Base-by-base conservation (phyloP, 2,113 vertebrate species). In the Chamaetylas fuelleborni region DNA sequence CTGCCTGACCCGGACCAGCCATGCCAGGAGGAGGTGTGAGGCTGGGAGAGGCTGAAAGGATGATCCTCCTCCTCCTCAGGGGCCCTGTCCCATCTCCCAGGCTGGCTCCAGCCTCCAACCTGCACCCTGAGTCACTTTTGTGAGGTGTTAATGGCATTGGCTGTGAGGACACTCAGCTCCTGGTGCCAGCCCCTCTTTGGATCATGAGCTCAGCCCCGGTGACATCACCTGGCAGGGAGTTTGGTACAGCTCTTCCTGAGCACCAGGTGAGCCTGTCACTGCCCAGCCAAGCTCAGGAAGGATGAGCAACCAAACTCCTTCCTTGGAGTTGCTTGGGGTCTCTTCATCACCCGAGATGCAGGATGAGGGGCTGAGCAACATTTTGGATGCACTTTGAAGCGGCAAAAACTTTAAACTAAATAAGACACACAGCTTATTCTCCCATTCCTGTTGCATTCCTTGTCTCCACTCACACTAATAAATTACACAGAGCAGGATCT, bases 191-290 rank as follows among this genome's bases (percentile, higher is more conserved):
- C 77, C 72, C 36, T 84, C 73, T 96, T 95, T 91, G 73, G 81
- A 82, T 87, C 69, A 54, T 84, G 15, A 93, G 70, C 90, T 95
- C 83, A 92, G 56, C 86, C 26, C 65, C 2, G 1, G 24, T 92
- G 91, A 96, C 83, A 86, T 96, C 89, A 88, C 17, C 51, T 84
- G 92, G 91, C 94, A 89, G 56, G 29, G 53, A 70, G 66, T 92
- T 83, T 66, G 60, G 73, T 58, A 67, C 72, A 81, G 80, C 62
- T 62, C 95, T 92, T 86, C 83, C 80, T 56, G 69, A 80, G 34
- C 73, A 81, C 36, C 71, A 74, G 71, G 47, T 48, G 60, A 92
- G 29, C 19, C 0, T 19, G 53, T 23, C 34, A 20, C 42, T 61
- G 62, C 31, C 28, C 85, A 88, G 95, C 88, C 62, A 90, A 90